Base-by-base conservation (phyloP, 2,888 invertebrate genomes). In the Arrhopalites spinosus region DNA sequence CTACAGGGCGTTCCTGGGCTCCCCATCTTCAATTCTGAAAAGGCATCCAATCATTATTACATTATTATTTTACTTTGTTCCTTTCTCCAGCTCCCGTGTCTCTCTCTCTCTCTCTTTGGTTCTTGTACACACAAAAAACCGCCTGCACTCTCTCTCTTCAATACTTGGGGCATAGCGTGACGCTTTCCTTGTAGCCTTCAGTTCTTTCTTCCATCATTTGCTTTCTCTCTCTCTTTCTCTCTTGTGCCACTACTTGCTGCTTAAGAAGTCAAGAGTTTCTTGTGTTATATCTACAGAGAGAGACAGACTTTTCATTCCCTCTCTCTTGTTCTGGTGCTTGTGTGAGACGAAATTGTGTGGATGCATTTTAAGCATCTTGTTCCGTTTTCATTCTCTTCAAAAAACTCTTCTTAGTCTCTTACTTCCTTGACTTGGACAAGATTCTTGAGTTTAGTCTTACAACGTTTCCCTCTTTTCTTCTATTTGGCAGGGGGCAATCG, bases 1-100 rank as follows among this genome's bases (percentile, higher is more conserved):
- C 64, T 64, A 64, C 30, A 64, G 30, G 30, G 50, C 50, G 36
- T 36, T 36, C 36, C 50, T 50, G n/a, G 64, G 20, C 13, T 64
- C 64, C 30, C 30, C 25, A 20, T 61, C 20, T 23, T 25, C 61
- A 61, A n/a, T 64, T n/a, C 64, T 30, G 13, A 30, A 30, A 30
- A 64, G 64, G 64, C 27, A 30, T 64, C 27, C 64, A 64, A 64
- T 64, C 64, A 64, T 64, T 64, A 64, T 64, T 64, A 64, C 64
- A 64, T 64, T 64, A 64, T 64, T 64, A 64, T 64, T 64, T 64
- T 67, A 45, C 47, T 67, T 67, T 23, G 25, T 47, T 67, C 67
- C 47, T 67, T 61, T 61, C 29, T 61, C 61, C 29, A 27, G 13
- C 25, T 61, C 29, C 23, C 27, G 15, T 25, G n/a, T 61, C 61